Evolutionary conservation across 2,888 invertebrate genomes (phyloP), one percentile per base, ranked within the genome.

Genomic region (Dioctria linearis): DNA sequence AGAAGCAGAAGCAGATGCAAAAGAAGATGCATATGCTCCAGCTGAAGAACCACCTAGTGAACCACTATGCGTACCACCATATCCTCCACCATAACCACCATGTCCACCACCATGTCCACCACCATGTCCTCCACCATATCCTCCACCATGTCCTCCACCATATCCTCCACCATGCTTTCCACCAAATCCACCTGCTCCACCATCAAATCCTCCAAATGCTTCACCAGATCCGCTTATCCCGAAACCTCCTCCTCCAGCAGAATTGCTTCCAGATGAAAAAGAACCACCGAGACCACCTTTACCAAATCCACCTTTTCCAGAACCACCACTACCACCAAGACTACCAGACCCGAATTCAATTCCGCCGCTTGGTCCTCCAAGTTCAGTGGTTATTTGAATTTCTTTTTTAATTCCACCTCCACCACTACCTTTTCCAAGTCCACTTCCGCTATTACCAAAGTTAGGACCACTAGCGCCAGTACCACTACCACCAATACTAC

Each of bases 21-120:
- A 46, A 46, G 49, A 5, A 46, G 6, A 6, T 5, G 49, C 49
- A 11, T 8, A 54, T 46, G 49, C 49, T 46, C 49, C 49, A 54
- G 54, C 54, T 54, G 54, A 54, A 11, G 11, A 8, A n/a, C 9
- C 3, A 11, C 54, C 54, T 11, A 54, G 6, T 54, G 11, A 8
- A 11, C 54, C 54, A 54, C 54, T n/a, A 4, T 4, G 4, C 4
- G 11, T n/a, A 11, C 11, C 11, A 11, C 54, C 54, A 54, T 11
- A n/a, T 54, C 54, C 54, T 54, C 54, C 54, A 54, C 6, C 54
- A n/a, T n/a, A 5, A 8, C 78, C 65, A 4, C 54, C 65, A 8
- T 40, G 37, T 54, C 57, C 40, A 11, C 40, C 57, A 3, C 49
- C 76, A 63, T 57, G 8, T 11, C 59, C 75, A 4, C 75, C 40